phyloP scores from a whole-genome alignment of 2,797 vertebrate genomes.

The Fratercula arctica region DNA sequence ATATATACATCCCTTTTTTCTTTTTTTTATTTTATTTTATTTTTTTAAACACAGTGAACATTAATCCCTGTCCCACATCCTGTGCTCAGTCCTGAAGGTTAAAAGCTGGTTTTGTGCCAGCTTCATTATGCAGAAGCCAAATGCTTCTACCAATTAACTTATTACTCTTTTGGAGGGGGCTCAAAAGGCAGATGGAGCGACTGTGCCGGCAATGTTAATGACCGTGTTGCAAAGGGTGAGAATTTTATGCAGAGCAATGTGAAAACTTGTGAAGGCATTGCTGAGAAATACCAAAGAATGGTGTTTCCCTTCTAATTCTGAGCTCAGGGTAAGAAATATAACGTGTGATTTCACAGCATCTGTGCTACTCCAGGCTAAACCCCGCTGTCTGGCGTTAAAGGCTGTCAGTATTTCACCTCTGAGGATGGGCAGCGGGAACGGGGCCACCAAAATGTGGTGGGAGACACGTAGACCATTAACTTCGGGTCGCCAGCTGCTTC shows the following conservation, averaged over 20 bases:
- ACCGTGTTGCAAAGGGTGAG: not conserved
- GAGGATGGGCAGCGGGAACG: not conserved
- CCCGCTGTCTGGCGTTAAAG: not conserved
- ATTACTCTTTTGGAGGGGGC: not conserved
- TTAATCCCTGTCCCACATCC: not conserved
- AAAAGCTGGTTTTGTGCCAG: not conserved
- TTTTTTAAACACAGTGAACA: not conserved
- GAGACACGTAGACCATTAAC: accelerated
- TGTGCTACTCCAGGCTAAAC: not conserved
- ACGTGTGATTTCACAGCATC: not conserved
- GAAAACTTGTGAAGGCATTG: not conserved
- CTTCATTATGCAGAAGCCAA: slow-evolving; percentile 16
- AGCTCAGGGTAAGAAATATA: not conserved
- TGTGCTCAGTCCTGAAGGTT: not conserved
- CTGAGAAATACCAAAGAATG: not conserved
- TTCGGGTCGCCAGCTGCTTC: not conserved
- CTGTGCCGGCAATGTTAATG: not conserved
- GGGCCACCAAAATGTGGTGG: not conserved
- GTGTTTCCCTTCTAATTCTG: not conserved
- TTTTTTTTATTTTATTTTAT: not conserved
- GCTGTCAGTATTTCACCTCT: not conserved
- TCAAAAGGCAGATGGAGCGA: slow-evolving; percentile 33
- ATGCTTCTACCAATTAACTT: slow-evolving; percentile 43
- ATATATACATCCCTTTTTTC: not conserved
- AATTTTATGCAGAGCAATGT: not conserved